phyloP scores from a whole-genome alignment of 2,888 invertebrate genomes.

The Carterocephalus palaemon region DNA sequence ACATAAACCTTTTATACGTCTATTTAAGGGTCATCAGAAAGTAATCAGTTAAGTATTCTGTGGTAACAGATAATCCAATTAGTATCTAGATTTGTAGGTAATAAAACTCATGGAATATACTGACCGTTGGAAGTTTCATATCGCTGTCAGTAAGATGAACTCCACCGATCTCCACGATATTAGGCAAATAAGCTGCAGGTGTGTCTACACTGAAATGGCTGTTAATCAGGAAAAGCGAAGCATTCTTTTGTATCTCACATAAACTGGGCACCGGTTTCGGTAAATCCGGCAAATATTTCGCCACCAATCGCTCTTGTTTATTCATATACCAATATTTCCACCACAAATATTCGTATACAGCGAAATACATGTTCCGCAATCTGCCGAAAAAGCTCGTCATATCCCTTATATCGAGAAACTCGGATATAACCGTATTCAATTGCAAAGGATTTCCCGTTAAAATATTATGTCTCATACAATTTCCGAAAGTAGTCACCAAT shows the following conservation, averaged over 20 bases:
- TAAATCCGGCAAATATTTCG: slow-evolving; percentile 53
- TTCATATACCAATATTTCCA: slow-evolving; percentile 59
- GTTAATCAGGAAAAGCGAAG: slow-evolving; percentile 65
- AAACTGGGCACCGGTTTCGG: slow-evolving; percentile 53
- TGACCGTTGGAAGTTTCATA: slow-evolving; percentile 49
- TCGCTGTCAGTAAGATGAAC: slow-evolving; percentile 60
- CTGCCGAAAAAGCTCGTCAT: slow-evolving; percentile 75
- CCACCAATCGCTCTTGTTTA: slow-evolving; percentile 54
- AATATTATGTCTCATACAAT: slow-evolving; percentile 63
- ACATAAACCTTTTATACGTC: too few relatives aligned
- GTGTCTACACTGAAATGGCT: slow-evolving; percentile 69
- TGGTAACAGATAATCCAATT: too few relatives aligned
- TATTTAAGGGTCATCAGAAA: too few relatives aligned
- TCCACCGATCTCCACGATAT: slow-evolving; percentile 78
- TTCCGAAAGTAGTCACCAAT: slow-evolving; percentile 60
- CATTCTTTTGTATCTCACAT: slow-evolving; percentile 56
- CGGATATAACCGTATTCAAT: slow-evolving; percentile 52
- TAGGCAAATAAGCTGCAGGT: slow-evolving; percentile 71
- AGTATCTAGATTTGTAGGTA: too few relatives aligned
- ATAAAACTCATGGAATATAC: too few relatives aligned
- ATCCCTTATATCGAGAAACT: slow-evolving; percentile 54
- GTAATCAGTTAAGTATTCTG: too few relatives aligned
- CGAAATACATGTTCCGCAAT: slow-evolving; percentile 67
- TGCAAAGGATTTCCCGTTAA: slow-evolving; percentile 59
- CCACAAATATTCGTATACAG: slow-evolving; percentile 55